Conservation (phyloP, 2,888 invertebrate species). For the Drosophila hamatofila region DNA sequence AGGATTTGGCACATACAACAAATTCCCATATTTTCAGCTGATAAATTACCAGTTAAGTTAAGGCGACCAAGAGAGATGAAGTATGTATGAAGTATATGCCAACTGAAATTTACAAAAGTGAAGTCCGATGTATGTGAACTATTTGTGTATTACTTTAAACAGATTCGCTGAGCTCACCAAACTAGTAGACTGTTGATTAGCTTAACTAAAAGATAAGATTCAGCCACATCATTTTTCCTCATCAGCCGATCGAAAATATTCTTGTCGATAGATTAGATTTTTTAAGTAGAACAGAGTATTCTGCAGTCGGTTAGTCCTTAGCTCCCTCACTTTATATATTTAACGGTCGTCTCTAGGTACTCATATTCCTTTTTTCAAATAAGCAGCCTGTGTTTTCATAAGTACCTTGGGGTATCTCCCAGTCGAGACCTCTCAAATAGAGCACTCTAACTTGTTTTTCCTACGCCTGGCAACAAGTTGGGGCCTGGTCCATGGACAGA, state of each 20-base stretch:
- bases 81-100: not conserved
- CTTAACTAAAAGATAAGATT: no score
- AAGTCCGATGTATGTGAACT: no score
- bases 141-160: no score
- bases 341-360: not conserved
- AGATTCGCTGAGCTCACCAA: no score
- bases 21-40: constrained; percentile 53
- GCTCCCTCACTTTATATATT: not conserved
- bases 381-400: constrained; percentile 1
- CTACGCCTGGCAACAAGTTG: constrained; percentile 2
- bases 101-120: not conserved
- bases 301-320: not conserved
- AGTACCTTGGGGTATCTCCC: constrained; percentile 9
- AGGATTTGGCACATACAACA: constrained; percentile 43
- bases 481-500: not conserved
- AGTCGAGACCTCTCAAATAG: constrained; percentile 13
- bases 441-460: constrained; percentile 10
- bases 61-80: no score
- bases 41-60: constrained; percentile 52
- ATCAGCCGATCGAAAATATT: no score
- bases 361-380: constrained; percentile 5
- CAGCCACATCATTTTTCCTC: no score
- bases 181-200: no score
- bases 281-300: no score
- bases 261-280: no score